Base-by-base conservation (phyloP, 2,113 vertebrate genomes). In the Xenotilapia caudafasciata region DNA sequence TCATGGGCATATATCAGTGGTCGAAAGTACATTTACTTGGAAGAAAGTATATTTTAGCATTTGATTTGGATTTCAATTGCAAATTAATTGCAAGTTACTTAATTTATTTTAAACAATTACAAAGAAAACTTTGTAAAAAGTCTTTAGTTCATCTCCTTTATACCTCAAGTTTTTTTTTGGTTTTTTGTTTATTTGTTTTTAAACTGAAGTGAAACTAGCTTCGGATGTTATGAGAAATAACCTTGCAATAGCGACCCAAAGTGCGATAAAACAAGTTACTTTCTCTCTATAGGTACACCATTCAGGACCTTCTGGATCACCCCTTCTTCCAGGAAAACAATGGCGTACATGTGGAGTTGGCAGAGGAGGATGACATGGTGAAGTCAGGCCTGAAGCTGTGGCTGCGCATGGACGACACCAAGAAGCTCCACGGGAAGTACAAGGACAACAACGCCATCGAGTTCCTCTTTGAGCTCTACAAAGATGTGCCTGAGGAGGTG, bases 401-500 rank as follows among this genome's bases (percentile, higher is more conserved):
- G 98, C 96, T 99, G 85, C 97, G 98, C 80, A 98, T 99, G 97
- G 98, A 99, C 0, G 98, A 98, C 87, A 96, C 96, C 0, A 98
- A 98, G 94, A 98, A 98, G 60, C 97, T 98, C 13, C 97, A 98
- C 0, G 98, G 98, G 12, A 98, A 97, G 80, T 98, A 98, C 88
- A 97, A 99, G 90, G 98, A 99, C 96, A 99, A 99, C 96, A 98
- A 98, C 0, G 98, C 98, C 94, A 98, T 99, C 1, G 98, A 99
- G 95, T 99, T 99, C 94, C 96, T 98, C 62, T 99, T 99, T 0
- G 98, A 99, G 89, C 96, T 99, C 33, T 98, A 98, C 94, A 98
- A 97, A 91, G 98, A 99, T 0, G 97, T 98, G 17, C 98, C 98
- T 0, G 98, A 99, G 94, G 98, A 99, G 93, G 98, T 99, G 96